These are phyloP conservation scores for Hydriomena furcata DNA, from an alignment of 2,888 invertebrate genomes.

Conservation along the genomic window DNA sequence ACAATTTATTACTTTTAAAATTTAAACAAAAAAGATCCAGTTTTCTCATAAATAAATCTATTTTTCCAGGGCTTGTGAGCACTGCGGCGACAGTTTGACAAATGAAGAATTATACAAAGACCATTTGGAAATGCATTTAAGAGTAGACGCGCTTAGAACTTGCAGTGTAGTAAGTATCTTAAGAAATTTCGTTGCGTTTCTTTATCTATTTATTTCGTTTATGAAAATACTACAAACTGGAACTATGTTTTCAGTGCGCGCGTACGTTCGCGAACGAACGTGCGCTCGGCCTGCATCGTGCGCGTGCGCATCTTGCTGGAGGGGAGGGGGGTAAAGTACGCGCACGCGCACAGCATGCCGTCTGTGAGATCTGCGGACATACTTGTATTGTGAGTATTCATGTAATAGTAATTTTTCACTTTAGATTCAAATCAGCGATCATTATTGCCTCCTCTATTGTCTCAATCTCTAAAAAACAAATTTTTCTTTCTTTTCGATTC, in stretches of 20 bases:
- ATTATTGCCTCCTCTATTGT: too few species aligned
- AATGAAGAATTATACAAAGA: constrained; percentile 43
- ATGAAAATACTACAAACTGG: too few species aligned
- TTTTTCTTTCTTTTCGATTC: too few species aligned
- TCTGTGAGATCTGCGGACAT: constrained; percentile 63
- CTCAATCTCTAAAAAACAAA: too few species aligned
- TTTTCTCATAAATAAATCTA: not conserved
- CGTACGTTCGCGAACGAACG: constrained; percentile 51
- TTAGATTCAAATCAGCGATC: too few species aligned
- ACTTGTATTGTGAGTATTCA: constrained; percentile 57
- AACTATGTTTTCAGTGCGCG: constrained; percentile 57
- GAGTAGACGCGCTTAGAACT: constrained; percentile 36
- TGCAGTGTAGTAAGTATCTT: constrained; percentile 55
- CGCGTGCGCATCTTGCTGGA: constrained; percentile 50
- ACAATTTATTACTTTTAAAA: too few species aligned
- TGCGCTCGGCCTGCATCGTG: constrained; percentile 52
- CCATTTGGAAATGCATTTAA: constrained; percentile 48
- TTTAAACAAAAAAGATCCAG: too few species aligned
- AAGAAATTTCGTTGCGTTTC: too few species aligned
- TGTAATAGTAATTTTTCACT: too few species aligned
- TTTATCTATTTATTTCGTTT: constrained; percentile 3
- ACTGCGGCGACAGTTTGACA: constrained; percentile 54
- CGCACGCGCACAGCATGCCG: constrained; percentile 50
- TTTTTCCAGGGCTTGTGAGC: constrained; percentile 46
- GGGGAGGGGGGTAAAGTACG: constrained; percentile 38